Base-by-base conservation (phyloP, 2,888 invertebrate genomes). In the Agonopterix alstromeriana region DNA sequence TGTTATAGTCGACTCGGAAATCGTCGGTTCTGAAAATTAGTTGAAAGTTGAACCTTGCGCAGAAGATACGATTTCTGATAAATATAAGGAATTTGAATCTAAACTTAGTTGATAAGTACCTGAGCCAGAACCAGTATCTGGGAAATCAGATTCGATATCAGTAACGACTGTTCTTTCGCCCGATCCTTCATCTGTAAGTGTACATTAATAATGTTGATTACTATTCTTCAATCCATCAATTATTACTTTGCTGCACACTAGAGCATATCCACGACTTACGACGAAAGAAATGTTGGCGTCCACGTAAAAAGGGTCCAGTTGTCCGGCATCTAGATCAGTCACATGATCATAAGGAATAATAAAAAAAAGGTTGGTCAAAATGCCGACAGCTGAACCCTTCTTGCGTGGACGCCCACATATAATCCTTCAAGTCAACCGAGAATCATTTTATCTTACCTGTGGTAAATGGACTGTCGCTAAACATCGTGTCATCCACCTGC, bases 401-500 rank as follows among this genome's bases (percentile, higher is more conserved):
- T n/a, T n/a, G n/a, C n/a, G n/a, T n/a, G n/a, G n/a, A n/a, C n/a
- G n/a, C n/a, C n/a, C n/a, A 14, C 14, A 17, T 38, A 38, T 11
- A 17, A 7, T 35, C 2, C 5, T 17, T 38, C 14, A n/a, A 38
- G 3, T 38, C 27, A 7, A 10, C 10, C 38, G 5, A 38, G 10
- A 38, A 27, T 0, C 4, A n/a, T 12, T 12, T 11, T 5, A 12
- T n/a, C 42, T 11, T 56, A 67, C 67, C 57, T 50, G 54, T 57
- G 41, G 49, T 27, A 27, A 27, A 51, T 35, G 71, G 61, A 46
- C 61, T 54, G 47, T 77, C 77, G 44, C 76, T 75, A 45, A 70
- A 59, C 70, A 73, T 72, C n/a, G 48, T 41, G 12, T 73, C 71
- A 9, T 52, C 73, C 69, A 63, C 49, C 65, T 69, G 56, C 50